Evolutionary conservation across 1,140 invertebrate species (phyloP).

Genomic region (Trypoxylus dichotomus): DNA sequence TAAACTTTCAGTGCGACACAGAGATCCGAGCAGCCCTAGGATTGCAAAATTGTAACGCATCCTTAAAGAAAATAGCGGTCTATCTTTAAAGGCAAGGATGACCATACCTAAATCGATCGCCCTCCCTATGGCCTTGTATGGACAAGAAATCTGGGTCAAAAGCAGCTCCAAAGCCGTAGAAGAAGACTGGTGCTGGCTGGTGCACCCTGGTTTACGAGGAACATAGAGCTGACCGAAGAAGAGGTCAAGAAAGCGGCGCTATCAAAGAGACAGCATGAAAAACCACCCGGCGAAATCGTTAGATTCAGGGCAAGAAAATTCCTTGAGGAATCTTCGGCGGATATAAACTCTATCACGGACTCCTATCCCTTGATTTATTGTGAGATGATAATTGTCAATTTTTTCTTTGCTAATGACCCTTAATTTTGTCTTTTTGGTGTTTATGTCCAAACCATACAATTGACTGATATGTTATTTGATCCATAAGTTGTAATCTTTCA

Average conservation of each 20-base stretch:
- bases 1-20: no score
- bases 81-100: not conserved
- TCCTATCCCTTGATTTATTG: no score
- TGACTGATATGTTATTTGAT: no score
- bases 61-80: not conserved
- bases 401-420: no score
- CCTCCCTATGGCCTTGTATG: not conserved
- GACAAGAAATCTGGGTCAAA: not conserved
- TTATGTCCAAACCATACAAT: no score
- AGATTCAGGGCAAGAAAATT: not conserved
- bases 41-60: not conserved
- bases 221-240: not conserved
- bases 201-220: not conserved
- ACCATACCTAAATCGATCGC: not conserved
- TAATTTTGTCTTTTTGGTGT: no score
- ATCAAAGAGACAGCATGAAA: not conserved
- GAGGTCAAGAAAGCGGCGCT: not conserved
- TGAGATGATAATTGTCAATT: no score
- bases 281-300: not conserved
- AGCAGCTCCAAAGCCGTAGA: not conserved
- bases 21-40: no score
- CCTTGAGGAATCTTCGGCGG: not conserved
- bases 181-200: not conserved
- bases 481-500: no score
- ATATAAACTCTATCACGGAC: not conserved